Evolutionary conservation across 2,797 vertebrate species (phyloP).

Genomic region (Etheostoma perlongum): DNA sequence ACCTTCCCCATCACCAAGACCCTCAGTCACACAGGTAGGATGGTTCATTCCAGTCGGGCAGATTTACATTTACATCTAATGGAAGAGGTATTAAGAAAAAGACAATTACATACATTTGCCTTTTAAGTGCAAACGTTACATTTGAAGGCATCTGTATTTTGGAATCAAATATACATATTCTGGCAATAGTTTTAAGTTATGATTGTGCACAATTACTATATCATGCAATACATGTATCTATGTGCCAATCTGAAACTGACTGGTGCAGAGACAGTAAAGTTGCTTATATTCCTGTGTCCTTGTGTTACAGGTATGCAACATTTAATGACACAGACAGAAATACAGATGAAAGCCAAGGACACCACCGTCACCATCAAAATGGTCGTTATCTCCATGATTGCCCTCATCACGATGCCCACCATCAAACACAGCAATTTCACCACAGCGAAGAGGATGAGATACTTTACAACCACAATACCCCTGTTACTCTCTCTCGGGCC

Average conservation of each 20-base stretch:
- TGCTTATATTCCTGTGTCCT: background rate
- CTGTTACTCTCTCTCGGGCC: slow-evolving; percentile 70
- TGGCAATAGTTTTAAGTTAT: background rate
- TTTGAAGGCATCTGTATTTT: background rate
- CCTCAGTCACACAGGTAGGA: slow-evolving; percentile 69
- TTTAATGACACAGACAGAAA: slow-evolving; percentile 65
- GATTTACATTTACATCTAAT: background rate
- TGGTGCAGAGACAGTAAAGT: background rate
- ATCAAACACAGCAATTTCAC: slow-evolving; percentile 42
- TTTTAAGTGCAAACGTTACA: background rate
- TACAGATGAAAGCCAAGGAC: slow-evolving; percentile 60
- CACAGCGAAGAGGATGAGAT: slow-evolving; percentile 59
- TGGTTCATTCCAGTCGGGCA: background rate
- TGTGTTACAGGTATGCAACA: slow-evolving; percentile 62
- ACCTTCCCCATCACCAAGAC: slow-evolving; percentile 57
- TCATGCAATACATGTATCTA: background rate
- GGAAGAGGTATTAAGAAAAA: background rate
- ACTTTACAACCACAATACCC: slow-evolving; percentile 58
- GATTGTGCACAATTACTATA: background rate
- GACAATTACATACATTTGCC: background rate
- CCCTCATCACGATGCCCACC: slow-evolving; percentile 33
- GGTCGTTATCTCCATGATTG: slow-evolving; percentile 45
- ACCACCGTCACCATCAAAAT: slow-evolving; percentile 48
- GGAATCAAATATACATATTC: background rate
- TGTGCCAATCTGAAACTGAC: background rate